Evolutionary conservation across 2,888 invertebrate species (phyloP), one percentile per base, ranked within the genome.

Genomic region (Xestia xanthographa): DNA sequence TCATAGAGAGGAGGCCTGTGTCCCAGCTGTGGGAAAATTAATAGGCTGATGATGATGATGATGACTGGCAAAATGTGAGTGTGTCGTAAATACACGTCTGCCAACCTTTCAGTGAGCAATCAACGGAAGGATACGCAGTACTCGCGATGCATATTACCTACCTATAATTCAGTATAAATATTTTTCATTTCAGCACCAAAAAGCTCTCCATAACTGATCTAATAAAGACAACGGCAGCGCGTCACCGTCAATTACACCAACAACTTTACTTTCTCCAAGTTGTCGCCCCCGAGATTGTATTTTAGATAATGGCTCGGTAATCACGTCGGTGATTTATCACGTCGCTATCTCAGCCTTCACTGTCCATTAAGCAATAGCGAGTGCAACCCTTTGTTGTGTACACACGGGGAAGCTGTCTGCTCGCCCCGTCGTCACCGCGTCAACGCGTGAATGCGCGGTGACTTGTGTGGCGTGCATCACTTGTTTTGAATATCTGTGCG

Each of bases 311-410:
- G 95, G 95, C 90, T 91, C 91, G 86, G 95, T 96, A 96, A 96
- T 96, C 95, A 95, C 93, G 90, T 80, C 84, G 93, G 96, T 96
- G 96, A 97, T 97, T 96, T 96, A 97, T 97, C 97, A 96, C 95
- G 78, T 87, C 88, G 93, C 94, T 96, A 96, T 97, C 97, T 94
- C 94, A 93, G 94, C 94, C 95, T 96, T 97, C 95, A 95, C 96
- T 94, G 95, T 95, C 96, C 97, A 97, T 97, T 97, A 96, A 94
- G 94, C 97, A 96, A 96, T 95, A 88, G 92, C 87, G 89, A 91
- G 89, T 91, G 93, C 95, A 96, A 95, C 96, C 96, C 96, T 96
- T 95, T 95, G 94, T 94, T 90, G 91, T 85, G 85, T 87, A 82
- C 84, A 83, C 69, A 81, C 82, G 74, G 74, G 83, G 88, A 82